These are phyloP conservation scores for Ataeniobius toweri DNA, from an alignment of 2,797 vertebrate genomes.

Conservation along the genomic window DNA sequence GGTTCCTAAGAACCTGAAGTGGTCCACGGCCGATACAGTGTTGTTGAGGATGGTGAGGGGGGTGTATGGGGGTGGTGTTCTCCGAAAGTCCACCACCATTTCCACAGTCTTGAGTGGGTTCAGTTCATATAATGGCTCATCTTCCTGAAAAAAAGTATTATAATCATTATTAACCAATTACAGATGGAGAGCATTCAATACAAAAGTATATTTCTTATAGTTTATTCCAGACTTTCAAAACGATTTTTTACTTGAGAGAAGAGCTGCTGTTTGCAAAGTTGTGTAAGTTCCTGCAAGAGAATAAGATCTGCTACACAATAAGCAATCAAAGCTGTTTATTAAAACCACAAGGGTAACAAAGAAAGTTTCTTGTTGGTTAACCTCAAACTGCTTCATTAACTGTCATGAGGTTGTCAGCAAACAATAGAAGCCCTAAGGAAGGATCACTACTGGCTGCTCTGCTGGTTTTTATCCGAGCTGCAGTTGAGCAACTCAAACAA, in stretches of 20 bases:
- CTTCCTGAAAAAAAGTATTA: background rate
- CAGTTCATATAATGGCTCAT: no score
- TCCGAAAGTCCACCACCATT: no score
- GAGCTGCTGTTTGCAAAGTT: background rate
- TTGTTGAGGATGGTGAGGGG: no score
- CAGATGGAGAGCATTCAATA: background rate
- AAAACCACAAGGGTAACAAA: background rate
- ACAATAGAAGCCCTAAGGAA: slow-evolving; percentile 13
- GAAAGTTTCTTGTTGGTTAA: slow-evolving; percentile 2
- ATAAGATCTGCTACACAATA: slow-evolving; percentile 7
- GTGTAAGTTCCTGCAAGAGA: background rate
- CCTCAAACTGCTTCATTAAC: slow-evolving; percentile 4
- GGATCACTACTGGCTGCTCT: background rate
- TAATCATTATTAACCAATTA: background rate
- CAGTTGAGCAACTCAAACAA: background rate
- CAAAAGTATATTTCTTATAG: background rate
- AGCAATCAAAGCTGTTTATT: background rate
- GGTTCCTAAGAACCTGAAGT: no score
- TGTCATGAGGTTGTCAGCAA: slow-evolving; percentile 5
- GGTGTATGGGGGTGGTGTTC: no score
- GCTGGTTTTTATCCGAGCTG: background rate
- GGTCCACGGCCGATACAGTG: no score
- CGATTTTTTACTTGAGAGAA: background rate
- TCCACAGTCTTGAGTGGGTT: no score
- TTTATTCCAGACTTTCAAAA: background rate